Conservation (phyloP, 1,140 invertebrate species). For the Camponotus vicinus region DNA sequence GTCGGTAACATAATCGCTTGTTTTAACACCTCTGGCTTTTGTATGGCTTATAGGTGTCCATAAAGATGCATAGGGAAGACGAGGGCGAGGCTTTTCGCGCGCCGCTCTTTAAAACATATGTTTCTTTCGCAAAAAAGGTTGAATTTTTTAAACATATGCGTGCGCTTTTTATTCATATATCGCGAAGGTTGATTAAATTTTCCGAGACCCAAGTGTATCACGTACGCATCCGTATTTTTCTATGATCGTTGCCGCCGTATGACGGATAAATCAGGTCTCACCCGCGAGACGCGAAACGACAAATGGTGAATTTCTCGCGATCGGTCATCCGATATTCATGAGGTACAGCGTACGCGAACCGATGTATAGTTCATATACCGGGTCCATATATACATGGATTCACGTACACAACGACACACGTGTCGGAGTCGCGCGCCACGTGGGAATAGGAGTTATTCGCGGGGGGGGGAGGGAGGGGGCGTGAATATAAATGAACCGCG, state of each 20-base stretch:
- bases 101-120: neutral
- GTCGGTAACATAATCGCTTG: conserved; percentile 49
- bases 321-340: conserved; percentile 46
- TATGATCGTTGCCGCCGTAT: neutral
- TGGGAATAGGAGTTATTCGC: conserved; percentile 63
- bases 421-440: conserved; percentile 39
- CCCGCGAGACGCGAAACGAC: conserved; percentile 9
- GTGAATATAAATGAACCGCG: conserved; percentile 69
- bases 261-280: neutral
- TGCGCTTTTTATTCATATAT: neutral
- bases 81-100: neutral
- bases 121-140: neutral
- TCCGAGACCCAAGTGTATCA: neutral
- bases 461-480: conserved; percentile 14
- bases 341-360: neutral
- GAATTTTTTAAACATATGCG: neutral
- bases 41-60: neutral
- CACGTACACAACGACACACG: conserved; percentile 22
- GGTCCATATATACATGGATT: neutral
- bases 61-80: conserved; percentile 16
- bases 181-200: neutral
- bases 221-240: neutral
- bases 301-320: conserved; percentile 48
- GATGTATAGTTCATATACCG: conserved; percentile 3
- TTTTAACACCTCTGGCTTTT: conserved; percentile 44